Evolutionary conservation across 2,113 vertebrate species (phyloP).

Genomic region (Lethenteron camtschaticum): DNA sequence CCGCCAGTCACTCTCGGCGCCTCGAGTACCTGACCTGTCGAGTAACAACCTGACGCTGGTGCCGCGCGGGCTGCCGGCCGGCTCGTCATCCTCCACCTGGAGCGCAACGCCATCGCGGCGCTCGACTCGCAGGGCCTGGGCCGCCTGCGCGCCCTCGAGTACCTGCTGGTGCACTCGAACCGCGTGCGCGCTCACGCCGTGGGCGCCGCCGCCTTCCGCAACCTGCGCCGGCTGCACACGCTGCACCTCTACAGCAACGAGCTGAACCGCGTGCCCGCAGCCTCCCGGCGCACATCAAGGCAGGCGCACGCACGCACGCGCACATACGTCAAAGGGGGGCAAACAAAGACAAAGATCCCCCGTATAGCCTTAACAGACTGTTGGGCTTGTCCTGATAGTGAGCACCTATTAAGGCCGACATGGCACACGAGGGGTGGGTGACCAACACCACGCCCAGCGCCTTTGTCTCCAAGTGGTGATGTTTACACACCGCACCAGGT

Average conservation of each 20-base stretch:
- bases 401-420: too few relatives aligned
- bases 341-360: too few relatives aligned
- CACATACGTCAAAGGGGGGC: too few relatives aligned
- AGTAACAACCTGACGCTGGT: constrained; percentile 75
- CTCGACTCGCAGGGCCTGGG: constrained; percentile 44
- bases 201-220: constrained; percentile 56
- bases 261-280: constrained; percentile 66
- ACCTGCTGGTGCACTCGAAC: constrained; percentile 87
- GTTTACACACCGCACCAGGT: too few relatives aligned
- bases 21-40: constrained; percentile 80
- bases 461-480: too few relatives aligned
- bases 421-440: too few relatives aligned
- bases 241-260: constrained; percentile 88
- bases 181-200: constrained; percentile 53
- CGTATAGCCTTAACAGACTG: too few relatives aligned
- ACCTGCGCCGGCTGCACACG: constrained; percentile 81
- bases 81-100: constrained; percentile 70
- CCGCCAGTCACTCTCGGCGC: constrained; percentile 11
- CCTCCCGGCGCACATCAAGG: constrained; percentile 56
- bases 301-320: background rate
- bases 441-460: too few relatives aligned
- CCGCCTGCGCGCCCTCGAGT: constrained; percentile 61
- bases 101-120: constrained; percentile 61
- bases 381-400: too few relatives aligned
- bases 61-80: constrained; percentile 62